These are phyloP conservation scores for Poeciliopsis turneri DNA, from an alignment of 2,797 vertebrate species.

Conservation along the genomic window DNA sequence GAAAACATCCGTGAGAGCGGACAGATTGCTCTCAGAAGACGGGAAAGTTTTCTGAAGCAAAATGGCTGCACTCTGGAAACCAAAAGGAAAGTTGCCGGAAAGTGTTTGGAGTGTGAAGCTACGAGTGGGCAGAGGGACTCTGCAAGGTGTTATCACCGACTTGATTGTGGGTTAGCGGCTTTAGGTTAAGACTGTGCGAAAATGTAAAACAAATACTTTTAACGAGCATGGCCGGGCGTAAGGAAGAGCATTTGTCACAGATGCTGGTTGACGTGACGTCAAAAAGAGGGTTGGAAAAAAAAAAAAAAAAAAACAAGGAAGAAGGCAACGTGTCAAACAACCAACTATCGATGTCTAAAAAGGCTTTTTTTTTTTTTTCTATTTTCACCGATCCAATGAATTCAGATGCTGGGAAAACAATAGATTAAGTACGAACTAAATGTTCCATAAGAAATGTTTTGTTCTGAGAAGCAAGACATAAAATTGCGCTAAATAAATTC, in stretches of 20 bases:
- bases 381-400: neutral
- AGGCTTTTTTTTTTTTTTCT: neutral
- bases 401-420: neutral
- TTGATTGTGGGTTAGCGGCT: slow-evolving; percentile 14
- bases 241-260: slow-evolving; percentile 18
- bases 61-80: neutral
- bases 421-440: neutral
- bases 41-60: neutral
- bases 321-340: neutral
- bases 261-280: neutral
- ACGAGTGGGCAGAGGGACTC: neutral
- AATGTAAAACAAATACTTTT: slow-evolving; percentile 4
- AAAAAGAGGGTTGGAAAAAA: slow-evolving; percentile 9
- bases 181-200: neutral
- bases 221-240: neutral
- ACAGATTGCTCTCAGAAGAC: slow-evolving; percentile 3
- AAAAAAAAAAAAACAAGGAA: neutral
- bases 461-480: neutral
- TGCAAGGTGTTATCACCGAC: neutral
- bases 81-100: slow-evolving; percentile 10
- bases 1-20: slow-evolving; percentile 8
- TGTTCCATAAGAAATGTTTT: neutral
- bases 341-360: neutral
- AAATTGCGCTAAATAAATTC: neutral
- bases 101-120: slow-evolving; percentile 8